A percentile compares a stretch with the other conserved stretches of the same genome.
phyloP scores from a whole-genome alignment of 1,140 invertebrate genomes.

The Leptopilina clavipes region DNA sequence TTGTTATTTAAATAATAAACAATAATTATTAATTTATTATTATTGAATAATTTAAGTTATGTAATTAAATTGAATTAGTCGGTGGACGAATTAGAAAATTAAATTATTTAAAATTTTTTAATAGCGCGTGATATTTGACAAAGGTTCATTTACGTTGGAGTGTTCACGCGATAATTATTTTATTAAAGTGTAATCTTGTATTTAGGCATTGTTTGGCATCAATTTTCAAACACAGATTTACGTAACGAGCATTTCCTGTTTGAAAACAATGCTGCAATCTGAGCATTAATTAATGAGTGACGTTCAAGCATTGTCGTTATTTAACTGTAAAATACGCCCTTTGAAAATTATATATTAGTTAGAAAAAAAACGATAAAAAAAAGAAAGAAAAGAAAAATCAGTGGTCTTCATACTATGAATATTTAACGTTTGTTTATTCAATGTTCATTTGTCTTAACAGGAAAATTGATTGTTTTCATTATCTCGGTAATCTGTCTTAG shows the following conservation, averaged over 20 bases:
- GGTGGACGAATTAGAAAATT: neutral
- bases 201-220: neutral
- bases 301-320: slow-evolving; percentile 18
- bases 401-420: neutral
- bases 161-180: slow-evolving; percentile 7
- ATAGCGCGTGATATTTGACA: neutral
- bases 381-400: neutral
- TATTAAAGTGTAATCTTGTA: slow-evolving; percentile 21
- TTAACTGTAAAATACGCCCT: slow-evolving; percentile 3
- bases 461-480: neutral
- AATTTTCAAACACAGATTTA: slow-evolving; percentile 8
- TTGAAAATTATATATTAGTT: slow-evolving; percentile 1
- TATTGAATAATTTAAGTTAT: neutral
- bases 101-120: neutral
- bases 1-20: too few species aligned
- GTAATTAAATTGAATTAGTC: neutral
- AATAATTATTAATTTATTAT: too few species aligned
- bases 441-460: neutral
- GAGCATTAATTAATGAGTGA: slow-evolving; percentile 28
- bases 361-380: too few species aligned
- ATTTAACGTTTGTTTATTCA: neutral
- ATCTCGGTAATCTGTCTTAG: neutral
- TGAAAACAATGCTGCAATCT: slow-evolving; percentile 14
- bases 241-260: slow-evolving; percentile 13
- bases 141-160: neutral